A percentile compares a stretch with the other conserved stretches of the same genome.
These are phyloP conservation scores for Nezara viridula DNA, from an alignment of 2,888 invertebrate species.

Conservation along the genomic window DNA sequence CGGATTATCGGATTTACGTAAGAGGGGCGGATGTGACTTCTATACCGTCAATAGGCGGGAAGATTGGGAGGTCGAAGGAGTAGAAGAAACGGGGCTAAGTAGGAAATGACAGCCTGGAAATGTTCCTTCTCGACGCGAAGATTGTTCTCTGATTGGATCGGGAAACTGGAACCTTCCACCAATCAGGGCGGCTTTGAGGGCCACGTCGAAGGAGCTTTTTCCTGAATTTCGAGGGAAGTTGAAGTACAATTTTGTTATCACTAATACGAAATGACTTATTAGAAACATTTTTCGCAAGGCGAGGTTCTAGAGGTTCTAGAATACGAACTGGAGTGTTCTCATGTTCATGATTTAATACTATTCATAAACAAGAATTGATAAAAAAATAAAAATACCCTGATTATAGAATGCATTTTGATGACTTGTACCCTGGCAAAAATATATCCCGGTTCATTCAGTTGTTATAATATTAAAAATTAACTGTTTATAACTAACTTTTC, in stretches of 20 bases:
- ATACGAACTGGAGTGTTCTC: neutral
- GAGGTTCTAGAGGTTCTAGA: neutral
- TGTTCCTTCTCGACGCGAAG: neutral
- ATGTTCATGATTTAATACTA: too few species aligned
- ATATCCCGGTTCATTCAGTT: too few species aligned
- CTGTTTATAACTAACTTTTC: too few species aligned
- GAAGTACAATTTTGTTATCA: neutral
- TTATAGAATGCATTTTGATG: too few species aligned
- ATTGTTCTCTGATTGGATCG: conserved; percentile 18
- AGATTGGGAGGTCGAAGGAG: neutral
- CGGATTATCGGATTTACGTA: neutral
- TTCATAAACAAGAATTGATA: too few species aligned
- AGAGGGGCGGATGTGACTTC: neutral
- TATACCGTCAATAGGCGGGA: conserved; percentile 1
- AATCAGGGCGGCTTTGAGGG: neutral
- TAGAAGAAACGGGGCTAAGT: neutral
- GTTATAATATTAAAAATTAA: too few species aligned
- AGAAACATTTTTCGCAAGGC: neutral
- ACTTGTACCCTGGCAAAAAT: too few species aligned
- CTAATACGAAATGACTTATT: neutral
- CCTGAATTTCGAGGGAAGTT: neutral
- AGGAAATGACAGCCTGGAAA: conserved; percentile 33
- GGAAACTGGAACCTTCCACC: neutral
- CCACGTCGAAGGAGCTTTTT: neutral
- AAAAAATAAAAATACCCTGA: too few species aligned